Base-by-base conservation (phyloP, 2,888 invertebrate genomes). In the Alsophila aescularia region DNA sequence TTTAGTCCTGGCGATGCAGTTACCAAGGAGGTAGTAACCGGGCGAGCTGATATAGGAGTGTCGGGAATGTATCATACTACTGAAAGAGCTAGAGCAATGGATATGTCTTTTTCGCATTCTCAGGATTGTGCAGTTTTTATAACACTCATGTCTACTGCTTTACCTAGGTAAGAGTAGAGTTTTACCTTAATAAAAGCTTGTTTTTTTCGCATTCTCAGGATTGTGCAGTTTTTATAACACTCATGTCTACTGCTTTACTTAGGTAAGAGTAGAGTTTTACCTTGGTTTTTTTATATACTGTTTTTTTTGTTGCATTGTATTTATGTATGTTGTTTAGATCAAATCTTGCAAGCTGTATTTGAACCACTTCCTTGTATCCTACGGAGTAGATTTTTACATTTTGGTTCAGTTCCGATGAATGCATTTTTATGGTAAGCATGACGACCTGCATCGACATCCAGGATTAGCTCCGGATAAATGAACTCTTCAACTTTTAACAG, bases 41-140 rank as follows among this genome's bases (percentile, higher is more conserved):
- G 93, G 7, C 81, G 86, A 62, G 93, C 94, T 0, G 95, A 96
- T 70, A 87, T 96, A 40, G 96, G 95, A 21, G 90, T 95, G 67
- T 94, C 94, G 13, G 96, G 96, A n/a, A 85, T 95, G 64, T 96
- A 95, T 71, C 72, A 94, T 14, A 95, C 95, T 0, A 73, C 72
- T 12, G 93, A 94, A 45, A 85, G 93, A 52, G 60, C 82, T 7
- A 70, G 73, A 2, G 75, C 84, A 7, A 92, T 94, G 62, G 95
- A 95, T 59, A 92, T 94, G 76, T 93, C 95, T 0, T 84, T 92
- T 41, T 88, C 94, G 0, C 95, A 96, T 80, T 93, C 94, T 2
- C 93, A 93, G 56, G 96, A 96, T 73, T 96, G 96, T 77, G 96
- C 96, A 4, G 92, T 94, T 0, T 96, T 96, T 73, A 93, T 96